Conservation (phyloP, 2,888 invertebrate genomes). For the Choristoneura rosaceana region DNA sequence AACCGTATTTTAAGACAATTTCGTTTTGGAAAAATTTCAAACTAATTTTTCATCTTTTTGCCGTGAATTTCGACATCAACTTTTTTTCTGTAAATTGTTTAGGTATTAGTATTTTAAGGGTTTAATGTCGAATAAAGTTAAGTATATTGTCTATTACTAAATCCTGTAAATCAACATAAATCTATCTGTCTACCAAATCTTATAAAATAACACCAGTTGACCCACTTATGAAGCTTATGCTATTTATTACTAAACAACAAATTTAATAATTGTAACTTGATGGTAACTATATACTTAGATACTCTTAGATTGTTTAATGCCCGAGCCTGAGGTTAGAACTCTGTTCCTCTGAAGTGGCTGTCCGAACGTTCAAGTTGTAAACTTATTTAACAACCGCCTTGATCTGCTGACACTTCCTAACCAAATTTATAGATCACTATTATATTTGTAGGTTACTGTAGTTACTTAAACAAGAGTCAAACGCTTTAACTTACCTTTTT, state of each 20-base stretch:
- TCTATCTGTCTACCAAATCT: no score
- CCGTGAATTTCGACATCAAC: no score
- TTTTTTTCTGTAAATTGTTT: no score
- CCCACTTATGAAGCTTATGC: neutral
- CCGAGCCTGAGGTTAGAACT: slow-evolving; percentile 2
- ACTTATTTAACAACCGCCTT: slow-evolving; percentile 22
- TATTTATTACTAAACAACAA: neutral
- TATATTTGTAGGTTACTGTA: neutral
- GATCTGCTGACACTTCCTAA: slow-evolving; percentile 19
- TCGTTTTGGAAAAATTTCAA: no score
- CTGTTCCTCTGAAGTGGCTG: slow-evolving; percentile 11
- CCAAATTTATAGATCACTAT: slow-evolving; percentile 5
- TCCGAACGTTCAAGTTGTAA: slow-evolving; percentile 7
- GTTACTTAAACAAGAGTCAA: neutral
- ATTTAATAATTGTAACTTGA: neutral
- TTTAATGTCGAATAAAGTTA: no score
- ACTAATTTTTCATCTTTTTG: no score
- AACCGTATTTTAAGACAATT: no score
- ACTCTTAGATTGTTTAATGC: neutral
- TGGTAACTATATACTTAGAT: neutral
- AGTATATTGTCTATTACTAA: no score
- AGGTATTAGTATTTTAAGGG: no score
- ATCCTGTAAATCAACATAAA: no score
- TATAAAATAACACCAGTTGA: neutral
- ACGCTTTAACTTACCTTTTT: neutral